A percentile compares a stretch with the other conserved stretches of the same genome.
Evolutionary conservation across 2,888 invertebrate genomes (phyloP).

Genomic region (Papilio protenor): DNA sequence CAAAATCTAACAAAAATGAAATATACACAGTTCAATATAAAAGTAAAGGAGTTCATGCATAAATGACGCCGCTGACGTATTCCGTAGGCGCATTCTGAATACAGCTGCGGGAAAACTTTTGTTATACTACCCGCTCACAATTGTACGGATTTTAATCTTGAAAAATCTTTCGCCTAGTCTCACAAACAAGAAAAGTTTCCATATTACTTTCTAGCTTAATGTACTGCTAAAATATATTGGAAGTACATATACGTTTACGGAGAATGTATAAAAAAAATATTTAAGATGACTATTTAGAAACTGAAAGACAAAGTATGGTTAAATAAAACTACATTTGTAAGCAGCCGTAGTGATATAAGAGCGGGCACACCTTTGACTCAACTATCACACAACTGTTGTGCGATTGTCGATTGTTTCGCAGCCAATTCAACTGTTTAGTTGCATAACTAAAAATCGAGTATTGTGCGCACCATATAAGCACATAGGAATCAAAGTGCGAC

Average conservation of each 20-base stretch:
- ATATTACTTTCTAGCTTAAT: slow-evolving; percentile 1
- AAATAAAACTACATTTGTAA: too few species aligned
- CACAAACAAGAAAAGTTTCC: background rate
- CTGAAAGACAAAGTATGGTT: too few species aligned
- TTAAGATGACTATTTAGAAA: too few species aligned
- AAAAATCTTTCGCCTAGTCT: slow-evolving; percentile 12
- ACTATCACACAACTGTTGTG: too few species aligned
- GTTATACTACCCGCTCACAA: slow-evolving; percentile 35
- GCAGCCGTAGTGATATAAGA: too few species aligned
- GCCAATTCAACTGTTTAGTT: too few species aligned
- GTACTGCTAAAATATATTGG: background rate
- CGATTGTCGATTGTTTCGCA: too few species aligned
- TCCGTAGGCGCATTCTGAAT: slow-evolving; percentile 13
- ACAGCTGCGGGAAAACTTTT: slow-evolving; percentile 29
- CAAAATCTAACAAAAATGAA: background rate
- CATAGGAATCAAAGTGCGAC: too few species aligned
- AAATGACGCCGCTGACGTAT: slow-evolving; percentile 1
- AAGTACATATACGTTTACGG: background rate
- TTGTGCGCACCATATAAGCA: too few species aligned
- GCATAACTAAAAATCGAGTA: too few species aligned
- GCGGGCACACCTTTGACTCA: too few species aligned
- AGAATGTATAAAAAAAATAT: background rate
- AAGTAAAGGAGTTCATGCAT: slow-evolving; percentile 12
- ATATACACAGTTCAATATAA: background rate
- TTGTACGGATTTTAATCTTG: slow-evolving; percentile 38